Evolutionary conservation across 2,113 vertebrate genomes (phyloP).

Genomic region (Tenebrosternarchus preto): DNA sequence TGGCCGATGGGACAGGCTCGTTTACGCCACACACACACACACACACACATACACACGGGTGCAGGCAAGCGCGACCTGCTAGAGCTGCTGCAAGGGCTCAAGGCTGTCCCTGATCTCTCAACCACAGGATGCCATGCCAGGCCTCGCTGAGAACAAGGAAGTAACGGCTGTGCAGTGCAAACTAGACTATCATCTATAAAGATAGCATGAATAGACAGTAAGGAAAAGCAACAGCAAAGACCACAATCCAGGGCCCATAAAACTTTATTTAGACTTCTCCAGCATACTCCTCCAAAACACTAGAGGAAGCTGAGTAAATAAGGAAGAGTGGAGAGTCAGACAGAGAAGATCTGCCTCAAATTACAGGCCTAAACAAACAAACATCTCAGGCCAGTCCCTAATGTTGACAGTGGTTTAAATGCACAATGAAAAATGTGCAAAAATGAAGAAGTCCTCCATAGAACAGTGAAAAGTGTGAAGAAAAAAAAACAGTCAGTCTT

Average conservation of each 20-base stretch:
- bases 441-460: neutral
- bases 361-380: slow-evolving; percentile 1
- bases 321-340: neutral
- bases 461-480: neutral
- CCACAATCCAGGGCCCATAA: slow-evolving; percentile 27
- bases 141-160: neutral
- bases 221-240: slow-evolving; percentile 9
- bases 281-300: slow-evolving; percentile 43
- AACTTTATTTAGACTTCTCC: slow-evolving; percentile 6
- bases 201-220: neutral
- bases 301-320: slow-evolving; percentile 33
- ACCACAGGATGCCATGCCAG: neutral
- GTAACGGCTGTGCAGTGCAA: neutral
- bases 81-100: slow-evolving; percentile 9
- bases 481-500: neutral
- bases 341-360: slow-evolving; percentile 44
- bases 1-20: slow-evolving; percentile 16
- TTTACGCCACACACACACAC: slow-evolving; percentile 16
- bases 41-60: neutral
- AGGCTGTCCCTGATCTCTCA: slow-evolving; percentile 16
- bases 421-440: neutral
- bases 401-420: slow-evolving; percentile 26
- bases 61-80: neutral
- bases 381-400: neutral
- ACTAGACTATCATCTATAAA: neutral